A percentile compares a stretch with the other conserved stretches of the same genome.
phyloP scores from a whole-genome alignment of 2,113 vertebrate species.

The Alectura lathami region DNA sequence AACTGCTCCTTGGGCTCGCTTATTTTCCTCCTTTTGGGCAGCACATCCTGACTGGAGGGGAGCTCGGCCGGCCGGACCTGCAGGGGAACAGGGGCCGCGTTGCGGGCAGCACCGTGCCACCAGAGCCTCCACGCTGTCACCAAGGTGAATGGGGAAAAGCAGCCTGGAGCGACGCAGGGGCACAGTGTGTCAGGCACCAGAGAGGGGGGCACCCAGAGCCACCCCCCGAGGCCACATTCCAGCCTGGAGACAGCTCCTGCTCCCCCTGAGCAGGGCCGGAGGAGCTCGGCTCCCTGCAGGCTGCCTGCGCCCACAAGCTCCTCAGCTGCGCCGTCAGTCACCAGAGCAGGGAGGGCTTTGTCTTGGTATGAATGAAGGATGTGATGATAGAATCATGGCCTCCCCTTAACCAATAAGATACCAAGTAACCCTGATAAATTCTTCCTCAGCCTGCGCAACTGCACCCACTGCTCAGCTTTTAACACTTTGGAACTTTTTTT shows the following conservation, averaged over 20 bases:
- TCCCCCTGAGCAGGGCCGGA: background rate
- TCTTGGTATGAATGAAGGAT: background rate
- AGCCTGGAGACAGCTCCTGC: background rate
- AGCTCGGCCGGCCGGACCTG: conserved; percentile 78
- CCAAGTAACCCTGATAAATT: background rate
- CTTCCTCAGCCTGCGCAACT: background rate
- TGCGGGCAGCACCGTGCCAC: rapidly evolving
- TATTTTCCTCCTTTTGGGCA: conserved; percentile 84
- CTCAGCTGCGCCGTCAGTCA: background rate
- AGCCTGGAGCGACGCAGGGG: no score
- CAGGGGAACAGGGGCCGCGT: background rate
- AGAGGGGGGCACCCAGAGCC: background rate
- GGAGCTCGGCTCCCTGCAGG: background rate
- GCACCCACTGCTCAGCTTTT: background rate
- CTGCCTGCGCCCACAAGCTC: background rate
- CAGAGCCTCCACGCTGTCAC: rapidly evolving
- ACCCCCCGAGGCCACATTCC: background rate
- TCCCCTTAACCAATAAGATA: background rate
- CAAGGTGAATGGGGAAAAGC: rapidly evolving
- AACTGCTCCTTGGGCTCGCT: conserved; percentile 85
- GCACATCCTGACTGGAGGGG: conserved; percentile 82
- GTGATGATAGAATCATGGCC: background rate
- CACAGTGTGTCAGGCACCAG: no score
- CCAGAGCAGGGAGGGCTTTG: background rate
- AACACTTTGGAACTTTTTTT: background rate